A percentile compares a stretch with the other conserved stretches of the same genome.
Evolutionary conservation across 2,797 vertebrate species (phyloP).

Genomic region (Takifugu rubripes): DNA sequence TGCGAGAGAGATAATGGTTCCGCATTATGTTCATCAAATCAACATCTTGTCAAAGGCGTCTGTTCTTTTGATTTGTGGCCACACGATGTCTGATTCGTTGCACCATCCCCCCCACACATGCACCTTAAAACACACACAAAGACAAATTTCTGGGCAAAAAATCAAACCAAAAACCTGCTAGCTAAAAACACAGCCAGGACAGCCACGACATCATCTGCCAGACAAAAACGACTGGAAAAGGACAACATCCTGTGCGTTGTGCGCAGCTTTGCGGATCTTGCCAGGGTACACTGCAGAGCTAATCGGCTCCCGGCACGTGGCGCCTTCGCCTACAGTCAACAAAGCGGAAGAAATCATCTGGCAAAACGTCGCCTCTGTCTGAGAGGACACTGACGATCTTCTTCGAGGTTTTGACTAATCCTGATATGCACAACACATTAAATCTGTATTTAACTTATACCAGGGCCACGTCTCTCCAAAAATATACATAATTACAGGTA

Average conservation of each 20-base stretch:
- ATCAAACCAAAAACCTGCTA: no score
- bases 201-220: conserved; percentile 55
- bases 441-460: conserved; percentile 12
- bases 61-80: conserved; percentile 52
- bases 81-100: conserved; percentile 29
- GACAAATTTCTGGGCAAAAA: no score
- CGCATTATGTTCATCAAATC: conserved; percentile 73
- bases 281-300: conserved; percentile 70
- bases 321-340: conserved; percentile 74
- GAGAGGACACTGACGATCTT: conserved; percentile 61
- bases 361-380: conserved; percentile 75
- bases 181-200: not conserved
- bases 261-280: conserved; percentile 69
- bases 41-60: conserved; percentile 68
- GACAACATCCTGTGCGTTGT: conserved; percentile 74
- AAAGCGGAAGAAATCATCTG: conserved; percentile 76
- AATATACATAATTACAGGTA: conserved; percentile 41
- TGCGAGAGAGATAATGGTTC: conserved; percentile 67
- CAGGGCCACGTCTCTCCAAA: no score
- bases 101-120: not conserved
- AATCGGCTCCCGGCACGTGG: conserved; percentile 70
- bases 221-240: no score
- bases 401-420: conserved; percentile 44
- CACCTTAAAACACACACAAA: not conserved
- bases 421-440: conserved; percentile 31